phyloP scores from a whole-genome alignment of 2,113 vertebrate species.

The Oncorhynchus keta region DNA sequence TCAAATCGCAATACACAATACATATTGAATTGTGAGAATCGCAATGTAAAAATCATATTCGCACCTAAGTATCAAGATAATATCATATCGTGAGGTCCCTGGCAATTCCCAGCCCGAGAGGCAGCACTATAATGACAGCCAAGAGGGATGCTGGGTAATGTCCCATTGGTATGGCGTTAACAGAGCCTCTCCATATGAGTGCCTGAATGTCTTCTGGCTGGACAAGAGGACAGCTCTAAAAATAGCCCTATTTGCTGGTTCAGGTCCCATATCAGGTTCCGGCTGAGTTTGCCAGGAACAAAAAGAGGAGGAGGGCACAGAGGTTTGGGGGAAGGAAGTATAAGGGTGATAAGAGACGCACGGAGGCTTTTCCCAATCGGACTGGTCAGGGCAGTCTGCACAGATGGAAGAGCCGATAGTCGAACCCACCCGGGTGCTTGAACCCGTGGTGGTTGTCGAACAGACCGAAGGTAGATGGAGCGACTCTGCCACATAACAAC shows the following conservation, averaged over 20 bases:
- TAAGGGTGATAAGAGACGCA: neutral
- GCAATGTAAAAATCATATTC: too few relatives aligned
- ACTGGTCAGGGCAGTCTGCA: neutral
- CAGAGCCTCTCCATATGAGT: conserved; percentile 4
- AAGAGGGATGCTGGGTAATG: neutral
- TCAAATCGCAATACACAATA: too few relatives aligned
- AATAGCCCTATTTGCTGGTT: conserved; percentile 59
- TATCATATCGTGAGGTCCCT: neutral
- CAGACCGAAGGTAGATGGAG: conserved; percentile 38
- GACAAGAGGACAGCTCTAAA: conserved; percentile 61
- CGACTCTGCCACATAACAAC: neutral
- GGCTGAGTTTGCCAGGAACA: conserved; percentile 34
- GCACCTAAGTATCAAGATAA: too few relatives aligned
- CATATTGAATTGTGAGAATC: too few relatives aligned
- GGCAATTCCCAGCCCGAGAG: too few relatives aligned
- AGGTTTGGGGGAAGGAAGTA: neutral
- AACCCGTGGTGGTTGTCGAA: conserved; percentile 33
- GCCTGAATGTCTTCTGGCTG: conserved; percentile 25
- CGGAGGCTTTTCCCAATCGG: neutral
- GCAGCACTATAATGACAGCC: neutral
- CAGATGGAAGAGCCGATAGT: conserved; percentile 65
- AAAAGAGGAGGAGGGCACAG: conserved; percentile 13
- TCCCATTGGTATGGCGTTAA: neutral
- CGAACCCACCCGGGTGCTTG: conserved; percentile 1
- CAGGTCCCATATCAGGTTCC: conserved; percentile 42